A percentile compares a stretch with the other conserved stretches of the same genome.
Conservation (phyloP, 53 echinoderm and acorn worm species). For the Glandiceps talaboti region DNA sequence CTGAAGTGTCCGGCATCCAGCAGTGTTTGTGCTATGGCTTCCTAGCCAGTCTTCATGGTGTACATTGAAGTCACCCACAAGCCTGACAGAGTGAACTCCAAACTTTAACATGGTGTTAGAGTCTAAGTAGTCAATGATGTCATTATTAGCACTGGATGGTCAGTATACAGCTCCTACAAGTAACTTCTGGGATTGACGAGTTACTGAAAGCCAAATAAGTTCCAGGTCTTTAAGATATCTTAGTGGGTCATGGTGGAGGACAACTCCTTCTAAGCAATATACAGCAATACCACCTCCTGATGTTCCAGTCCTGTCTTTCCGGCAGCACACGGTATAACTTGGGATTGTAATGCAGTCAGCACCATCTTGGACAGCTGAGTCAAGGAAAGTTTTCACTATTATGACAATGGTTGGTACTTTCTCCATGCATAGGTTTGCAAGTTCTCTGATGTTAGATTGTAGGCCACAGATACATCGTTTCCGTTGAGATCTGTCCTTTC, state of each 20-base stretch:
- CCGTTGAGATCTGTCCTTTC: no score
- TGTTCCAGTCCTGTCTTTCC: no score
- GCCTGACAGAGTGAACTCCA: constrained; percentile 17
- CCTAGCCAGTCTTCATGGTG: constrained; percentile 45
- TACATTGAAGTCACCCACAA: constrained; percentile 37
- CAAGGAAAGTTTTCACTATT: no score
- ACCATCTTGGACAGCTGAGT: no score
- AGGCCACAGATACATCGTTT: no score
- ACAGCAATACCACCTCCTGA: no score
- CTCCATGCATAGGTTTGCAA: no score
- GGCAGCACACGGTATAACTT: no score
- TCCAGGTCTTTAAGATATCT: constrained; percentile 26
- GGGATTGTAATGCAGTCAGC: no score
- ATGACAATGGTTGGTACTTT: no score
- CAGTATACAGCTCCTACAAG: constrained; percentile 32
- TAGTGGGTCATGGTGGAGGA: constrained; percentile 15
- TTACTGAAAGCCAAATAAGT: constrained; percentile 38
- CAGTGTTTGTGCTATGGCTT: constrained; percentile 31
- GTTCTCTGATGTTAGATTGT: no score
- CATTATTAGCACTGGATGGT: constrained; percentile 39
- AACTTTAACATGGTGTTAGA: constrained; percentile 22
- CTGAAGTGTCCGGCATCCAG: constrained; percentile 28
- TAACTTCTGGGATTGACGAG: constrained; percentile 40
- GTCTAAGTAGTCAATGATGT: constrained; percentile 40
- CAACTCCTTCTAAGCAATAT: constrained; percentile 30